phyloP scores from a whole-genome alignment of 2,888 invertebrate genomes.

The Acronicta alni region DNA sequence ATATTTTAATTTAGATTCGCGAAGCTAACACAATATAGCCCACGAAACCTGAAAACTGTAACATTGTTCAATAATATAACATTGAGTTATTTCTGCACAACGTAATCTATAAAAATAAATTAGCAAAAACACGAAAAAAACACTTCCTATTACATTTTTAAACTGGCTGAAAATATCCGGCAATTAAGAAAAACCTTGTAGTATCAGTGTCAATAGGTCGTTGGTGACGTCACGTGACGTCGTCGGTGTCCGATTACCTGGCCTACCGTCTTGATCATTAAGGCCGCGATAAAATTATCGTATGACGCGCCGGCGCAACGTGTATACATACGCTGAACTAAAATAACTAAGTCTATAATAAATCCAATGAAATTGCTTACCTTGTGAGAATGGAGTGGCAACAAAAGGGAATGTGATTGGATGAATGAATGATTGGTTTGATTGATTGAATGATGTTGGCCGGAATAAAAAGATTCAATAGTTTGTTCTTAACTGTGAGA shows the following conservation, averaged over 20 bases:
- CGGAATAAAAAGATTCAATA: background rate
- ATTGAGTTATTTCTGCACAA: conserved; percentile 33
- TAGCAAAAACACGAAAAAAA: conserved; percentile 17
- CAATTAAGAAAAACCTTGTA: conserved; percentile 47
- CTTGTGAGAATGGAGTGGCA: conserved; percentile 51
- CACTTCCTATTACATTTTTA: conserved; percentile 24
- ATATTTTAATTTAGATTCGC: conserved; percentile 30
- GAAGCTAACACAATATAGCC: conserved; percentile 2
- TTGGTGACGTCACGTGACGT: conserved; percentile 73
- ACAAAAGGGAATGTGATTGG: conserved; percentile 30
- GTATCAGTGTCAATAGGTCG: conserved; percentile 55
- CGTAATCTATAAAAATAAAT: conserved; percentile 49
- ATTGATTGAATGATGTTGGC: conserved; percentile 1
- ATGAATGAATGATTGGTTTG: background rate
- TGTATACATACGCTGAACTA: conserved; percentile 70
- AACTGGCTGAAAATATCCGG: conserved; percentile 28
- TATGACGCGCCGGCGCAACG: conserved; percentile 75
- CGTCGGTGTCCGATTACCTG: conserved; percentile 84
- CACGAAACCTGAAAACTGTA: conserved; percentile 1
- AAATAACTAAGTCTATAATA: conserved; percentile 76
- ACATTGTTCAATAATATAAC: conserved; percentile 43
- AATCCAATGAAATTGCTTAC: conserved; percentile 62
- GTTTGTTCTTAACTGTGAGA: too few relatives aligned
- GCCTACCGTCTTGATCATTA: conserved; percentile 82
- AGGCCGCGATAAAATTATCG: conserved; percentile 87